Base-by-base conservation (phyloP, 2,797 vertebrate genomes). In the Lithobates sylvaticus region DNA sequence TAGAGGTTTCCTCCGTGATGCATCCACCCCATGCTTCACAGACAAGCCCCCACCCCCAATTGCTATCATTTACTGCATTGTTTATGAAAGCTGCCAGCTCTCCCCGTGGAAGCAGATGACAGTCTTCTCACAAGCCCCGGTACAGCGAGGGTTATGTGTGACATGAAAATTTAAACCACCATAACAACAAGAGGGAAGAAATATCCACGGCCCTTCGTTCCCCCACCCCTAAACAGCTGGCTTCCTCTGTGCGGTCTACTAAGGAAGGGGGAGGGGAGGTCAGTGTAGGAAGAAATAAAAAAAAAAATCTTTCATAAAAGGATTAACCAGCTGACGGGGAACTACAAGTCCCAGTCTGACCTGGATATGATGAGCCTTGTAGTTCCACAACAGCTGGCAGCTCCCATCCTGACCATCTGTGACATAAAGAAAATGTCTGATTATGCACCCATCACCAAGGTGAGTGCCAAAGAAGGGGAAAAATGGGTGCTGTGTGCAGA, bases 201-300 rank as follows among this genome's bases (percentile, higher is more conserved):
- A 88, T 83, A 89, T 34, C 54, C 87, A 86, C 76, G 89, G 85
- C 87, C 76, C 16, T 42, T 9, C n/a, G 0, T 36, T 3, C 86
- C 89, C 90, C 86, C 88, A 76, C 88, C 81, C 85, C 87, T 84
- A 81, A 82, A 77, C 79, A 82, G 73, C 74, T 82, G 73, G 78
- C 64, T 86, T 75, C 84, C 78, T 80, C 64, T 69, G 29, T 44
- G 50, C 26, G 68, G 67, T 81, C 79, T 72, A 32, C 29, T n/a
- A 27, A 29, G 65, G 36, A 39, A 39, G 32, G 58, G 61, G 39
- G 73, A 64, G 3, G 42, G 64, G 42, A 44, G 16, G 50, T 16
- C 8, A 16, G 32, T 39, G 61, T 23, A 36, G 73, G 72, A 29
- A 32, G 10, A 42, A 42, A 27, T n/a, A 47, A 47, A 47, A 47